Evolutionary conservation across 2,113 vertebrate species (phyloP).

Genomic region (Phylloscopus trochiloides): DNA sequence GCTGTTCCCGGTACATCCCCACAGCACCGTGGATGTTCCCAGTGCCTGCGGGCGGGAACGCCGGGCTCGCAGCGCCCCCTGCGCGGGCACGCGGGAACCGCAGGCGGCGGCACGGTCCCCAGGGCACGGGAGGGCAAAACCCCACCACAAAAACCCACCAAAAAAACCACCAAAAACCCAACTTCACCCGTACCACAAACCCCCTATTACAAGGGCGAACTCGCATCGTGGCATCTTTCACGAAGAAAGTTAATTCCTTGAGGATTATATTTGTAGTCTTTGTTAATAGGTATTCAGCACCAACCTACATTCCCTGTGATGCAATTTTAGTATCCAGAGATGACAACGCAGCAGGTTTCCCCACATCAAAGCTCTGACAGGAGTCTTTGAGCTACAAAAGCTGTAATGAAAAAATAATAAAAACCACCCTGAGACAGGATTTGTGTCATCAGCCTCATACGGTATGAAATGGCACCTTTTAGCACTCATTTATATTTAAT

Average conservation of each 20-base stretch:
- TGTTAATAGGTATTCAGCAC: background rate
- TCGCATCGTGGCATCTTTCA: background rate
- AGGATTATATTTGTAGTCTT: background rate
- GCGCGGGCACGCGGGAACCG: background rate
- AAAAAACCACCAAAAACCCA: accelerated
- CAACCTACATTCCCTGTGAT: background rate
- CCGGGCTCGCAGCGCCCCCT: background rate
- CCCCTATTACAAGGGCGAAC: accelerated
- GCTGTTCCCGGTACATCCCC: background rate
- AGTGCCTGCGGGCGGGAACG: background rate
- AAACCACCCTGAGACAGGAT: background rate
- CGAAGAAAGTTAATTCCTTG: background rate
- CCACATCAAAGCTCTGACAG: background rate
- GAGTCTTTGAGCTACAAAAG: slow-evolving; percentile 14
- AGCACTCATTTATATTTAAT: slow-evolving; percentile 15
- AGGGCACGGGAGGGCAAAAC: accelerated
- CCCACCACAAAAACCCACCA: background rate
- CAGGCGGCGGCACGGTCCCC: background rate
- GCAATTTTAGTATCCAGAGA: background rate
- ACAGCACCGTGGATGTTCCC: background rate
- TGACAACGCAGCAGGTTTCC: background rate
- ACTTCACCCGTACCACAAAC: accelerated
- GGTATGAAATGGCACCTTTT: background rate
- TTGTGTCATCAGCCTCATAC: background rate
- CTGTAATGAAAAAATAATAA: background rate